Evolutionary conservation across 30 jellyfish, hydroid and myxozoan species (phyloP).

Genomic region (Rhopilema esculentum): DNA sequence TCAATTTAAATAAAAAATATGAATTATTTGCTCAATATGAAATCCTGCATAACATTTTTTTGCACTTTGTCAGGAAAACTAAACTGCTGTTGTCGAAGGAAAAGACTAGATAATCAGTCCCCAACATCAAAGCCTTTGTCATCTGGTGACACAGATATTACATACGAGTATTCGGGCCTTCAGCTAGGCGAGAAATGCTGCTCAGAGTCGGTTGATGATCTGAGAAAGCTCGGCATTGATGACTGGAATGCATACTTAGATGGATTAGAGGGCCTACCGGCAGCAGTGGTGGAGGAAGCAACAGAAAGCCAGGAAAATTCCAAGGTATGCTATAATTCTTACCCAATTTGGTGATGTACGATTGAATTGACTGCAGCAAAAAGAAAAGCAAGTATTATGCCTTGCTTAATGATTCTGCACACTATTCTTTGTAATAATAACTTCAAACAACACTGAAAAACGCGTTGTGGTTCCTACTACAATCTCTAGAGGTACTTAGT

Average conservation of each 20-base stretch:
- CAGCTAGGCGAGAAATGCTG: background rate
- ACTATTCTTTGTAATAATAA: too few species aligned
- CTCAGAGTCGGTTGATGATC: background rate
- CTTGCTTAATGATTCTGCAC: too few species aligned
- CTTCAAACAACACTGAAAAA: too few species aligned
- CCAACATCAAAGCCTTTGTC: background rate
- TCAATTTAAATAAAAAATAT: background rate
- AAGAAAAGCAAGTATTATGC: too few species aligned
- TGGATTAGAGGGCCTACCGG: background rate
- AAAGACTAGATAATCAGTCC: background rate
- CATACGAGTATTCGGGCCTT: background rate
- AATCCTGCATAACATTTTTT: too few species aligned
- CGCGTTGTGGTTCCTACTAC: too few species aligned
- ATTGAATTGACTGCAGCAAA: too few species aligned
- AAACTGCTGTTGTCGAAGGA: background rate
- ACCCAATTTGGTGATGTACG: too few species aligned
- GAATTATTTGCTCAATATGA: too few species aligned
- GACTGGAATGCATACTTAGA: conserved; percentile 29
- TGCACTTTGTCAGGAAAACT: too few species aligned
- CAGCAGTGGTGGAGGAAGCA: background rate
- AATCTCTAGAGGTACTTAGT: too few species aligned
- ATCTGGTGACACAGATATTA: background rate
- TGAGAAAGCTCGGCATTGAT: conserved; percentile 6
- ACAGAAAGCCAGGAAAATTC: background rate
- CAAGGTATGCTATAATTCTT: too few species aligned